These are phyloP conservation scores for Synanthedon myopaeformis DNA, from an alignment of 2,888 invertebrate species.

Conservation along the genomic window DNA sequence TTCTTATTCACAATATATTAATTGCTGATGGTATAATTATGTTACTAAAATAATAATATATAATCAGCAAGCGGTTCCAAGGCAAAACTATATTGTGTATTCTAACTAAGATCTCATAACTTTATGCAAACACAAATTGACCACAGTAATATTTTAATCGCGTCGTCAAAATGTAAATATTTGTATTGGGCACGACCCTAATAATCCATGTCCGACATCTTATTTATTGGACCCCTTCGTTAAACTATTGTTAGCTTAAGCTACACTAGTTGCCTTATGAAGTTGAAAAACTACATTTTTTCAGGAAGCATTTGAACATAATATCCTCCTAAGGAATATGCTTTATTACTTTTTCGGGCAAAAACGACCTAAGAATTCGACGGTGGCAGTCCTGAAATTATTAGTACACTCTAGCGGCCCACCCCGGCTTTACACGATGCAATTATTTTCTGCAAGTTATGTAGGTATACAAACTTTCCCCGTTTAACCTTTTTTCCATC, in stretches of 20 bases:
- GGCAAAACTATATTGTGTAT: conserved; percentile 1
- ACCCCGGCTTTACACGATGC: no score
- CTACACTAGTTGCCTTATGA: no score
- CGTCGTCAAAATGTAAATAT: conserved; percentile 12
- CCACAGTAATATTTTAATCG: conserved; percentile 49
- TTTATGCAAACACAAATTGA: conserved; percentile 21
- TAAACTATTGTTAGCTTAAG: neutral
- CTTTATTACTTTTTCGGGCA: no score
- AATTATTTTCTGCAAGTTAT: no score
- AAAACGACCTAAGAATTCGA: no score
- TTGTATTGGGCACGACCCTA: conserved; percentile 3
- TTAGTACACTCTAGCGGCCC: no score
- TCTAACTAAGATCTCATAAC: conserved; percentile 4
- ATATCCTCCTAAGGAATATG: no score
- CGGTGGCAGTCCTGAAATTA: no score
- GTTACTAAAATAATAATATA: neutral
- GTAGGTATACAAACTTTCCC: no score
- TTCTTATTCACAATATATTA: neutral
- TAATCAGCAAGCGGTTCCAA: neutral
- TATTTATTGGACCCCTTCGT: conserved; percentile 9
- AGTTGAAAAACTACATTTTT: no score
- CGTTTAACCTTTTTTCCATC: no score
- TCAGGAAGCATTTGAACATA: no score
- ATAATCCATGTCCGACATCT: conserved; percentile 1
- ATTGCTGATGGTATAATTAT: neutral